Evolutionary conservation across 2,888 invertebrate genomes (phyloP), one percentile per base, ranked within the genome.

Genomic region (Oligia latruncula): DNA sequence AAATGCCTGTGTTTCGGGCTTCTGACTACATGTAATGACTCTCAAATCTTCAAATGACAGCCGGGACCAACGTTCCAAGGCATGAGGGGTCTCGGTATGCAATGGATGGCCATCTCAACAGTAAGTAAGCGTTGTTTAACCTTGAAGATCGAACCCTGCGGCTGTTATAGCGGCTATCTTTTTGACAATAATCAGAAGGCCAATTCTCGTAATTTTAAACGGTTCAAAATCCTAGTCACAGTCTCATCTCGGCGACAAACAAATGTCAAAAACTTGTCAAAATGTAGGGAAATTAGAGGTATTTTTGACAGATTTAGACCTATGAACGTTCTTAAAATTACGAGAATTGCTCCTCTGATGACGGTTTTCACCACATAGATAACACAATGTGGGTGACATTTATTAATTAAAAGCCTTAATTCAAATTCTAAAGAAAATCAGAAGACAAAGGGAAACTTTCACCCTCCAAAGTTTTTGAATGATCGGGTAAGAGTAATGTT

Each of bases 401-500:
- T 2, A 23, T 1, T 70, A 49, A 68, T 64, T 62, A 70, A 58
- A 70, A 67, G 3, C 43, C 15, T 40, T 46, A 76, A 64, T 70
- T 35, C 46, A 75, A 60, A 74, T 83, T 72, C 8, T 29, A 17
- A 66, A 65, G 68, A 66, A 40, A 71, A 62, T 72, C 4, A 17
- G 23, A 67, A 62, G 60, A 60, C 71, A 60, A 11, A 71, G 40
- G 13, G 60, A 49, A 74, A 77, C 60, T 82, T 82, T 60, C 13
- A 15, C 13, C n/a, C 40, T n/a, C 8, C n/a, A 58, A 74, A 72
- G 52, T 71, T 67, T 29, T 67, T 20, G 11, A 66, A 49, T 64
- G 66, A 77, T 68, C 17, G 60, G 35, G 55, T 20, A 74, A 52
- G 52, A 80, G 52, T 72, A 58, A 77, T 83, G 71, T 46, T 74